Percentiles rank a stretch among this genome's conserved stretches.
Evolutionary conservation across 2,113 vertebrate genomes (phyloP).

Genomic region (Mobula hypostoma): DNA sequence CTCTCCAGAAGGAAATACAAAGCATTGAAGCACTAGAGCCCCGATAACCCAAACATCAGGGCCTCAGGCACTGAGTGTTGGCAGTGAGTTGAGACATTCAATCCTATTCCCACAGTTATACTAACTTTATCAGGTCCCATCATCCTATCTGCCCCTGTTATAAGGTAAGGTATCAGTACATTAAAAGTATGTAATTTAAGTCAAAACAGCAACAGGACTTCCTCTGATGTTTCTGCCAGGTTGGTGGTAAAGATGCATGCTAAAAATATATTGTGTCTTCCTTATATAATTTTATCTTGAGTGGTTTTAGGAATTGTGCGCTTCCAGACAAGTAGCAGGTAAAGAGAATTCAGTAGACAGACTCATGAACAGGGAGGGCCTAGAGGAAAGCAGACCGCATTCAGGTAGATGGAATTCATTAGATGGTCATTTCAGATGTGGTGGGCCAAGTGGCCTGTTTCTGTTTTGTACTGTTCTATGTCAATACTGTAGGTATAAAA

Average conservation of each 20-base stretch:
- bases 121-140: not conserved
- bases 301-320: not conserved
- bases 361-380: too few relatives aligned
- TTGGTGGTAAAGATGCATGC: not conserved
- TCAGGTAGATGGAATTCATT: too few relatives aligned
- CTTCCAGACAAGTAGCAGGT: not conserved
- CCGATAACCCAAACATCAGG: conserved; percentile 12
- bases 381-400: too few relatives aligned
- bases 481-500: too few relatives aligned
- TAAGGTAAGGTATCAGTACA: not conserved
- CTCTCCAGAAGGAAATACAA: conserved; percentile 2
- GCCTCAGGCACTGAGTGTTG: not conserved
- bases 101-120: conserved; percentile 15
- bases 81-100: not conserved
- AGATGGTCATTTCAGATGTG: too few relatives aligned
- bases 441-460: too few relatives aligned
- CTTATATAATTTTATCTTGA: not conserved
- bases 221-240: not conserved
- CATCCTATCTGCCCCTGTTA: not conserved
- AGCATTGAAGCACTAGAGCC: not conserved
- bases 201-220: not conserved
- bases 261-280: not conserved
- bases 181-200: not conserved
- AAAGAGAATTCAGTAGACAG: not conserved
- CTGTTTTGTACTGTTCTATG: too few relatives aligned